A percentile compares a stretch with the other conserved stretches of the same genome.
These are phyloP conservation scores for Drosophila suboccidentalis DNA, from an alignment of 2,888 invertebrate species.

Conservation along the genomic window DNA sequence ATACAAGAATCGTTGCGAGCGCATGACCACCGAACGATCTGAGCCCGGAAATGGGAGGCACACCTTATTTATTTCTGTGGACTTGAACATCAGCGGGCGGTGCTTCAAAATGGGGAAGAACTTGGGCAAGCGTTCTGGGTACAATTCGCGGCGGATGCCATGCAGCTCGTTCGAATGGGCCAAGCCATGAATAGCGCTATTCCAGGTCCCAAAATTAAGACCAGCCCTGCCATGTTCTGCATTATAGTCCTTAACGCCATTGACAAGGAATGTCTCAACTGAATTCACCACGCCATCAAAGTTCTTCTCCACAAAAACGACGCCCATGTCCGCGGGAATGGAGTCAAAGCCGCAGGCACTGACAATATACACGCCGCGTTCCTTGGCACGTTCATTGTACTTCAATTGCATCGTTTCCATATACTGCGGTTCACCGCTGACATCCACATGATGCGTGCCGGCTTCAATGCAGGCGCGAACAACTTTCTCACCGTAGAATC, in stretches of 20 bases:
- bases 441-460: conserved; percentile 95
- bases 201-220: conserved; percentile 95
- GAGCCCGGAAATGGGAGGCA: conserved; percentile 93
- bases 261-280: conserved; percentile 90
- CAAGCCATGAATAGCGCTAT: conserved; percentile 93
- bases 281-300: conserved; percentile 92
- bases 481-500: conserved; percentile 95
- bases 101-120: conserved; percentile 88
- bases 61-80: conserved; percentile 86
- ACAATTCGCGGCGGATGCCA: conserved; percentile 89
- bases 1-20: conserved; percentile 92
- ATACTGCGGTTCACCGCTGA: conserved; percentile 96
- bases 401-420: conserved; percentile 94
- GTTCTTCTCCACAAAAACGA: conserved; percentile 91
- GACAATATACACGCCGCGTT: conserved; percentile 93
- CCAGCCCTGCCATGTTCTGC: conserved; percentile 84
- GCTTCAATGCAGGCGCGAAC: conserved; percentile 93
- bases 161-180: conserved; percentile 89
- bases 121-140: conserved; percentile 88
- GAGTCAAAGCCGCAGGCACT: conserved; percentile 98
- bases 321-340: conserved; percentile 95
- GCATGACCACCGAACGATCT: conserved; percentile 92
- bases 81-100: conserved; percentile 87
- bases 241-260: conserved; percentile 77
- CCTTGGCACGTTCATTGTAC: conserved; percentile 91